Percentiles rank a stretch among this genome's conserved stretches.
phyloP scores from a whole-genome alignment of 1,140 invertebrate species.

The Orussus abietinus region DNA sequence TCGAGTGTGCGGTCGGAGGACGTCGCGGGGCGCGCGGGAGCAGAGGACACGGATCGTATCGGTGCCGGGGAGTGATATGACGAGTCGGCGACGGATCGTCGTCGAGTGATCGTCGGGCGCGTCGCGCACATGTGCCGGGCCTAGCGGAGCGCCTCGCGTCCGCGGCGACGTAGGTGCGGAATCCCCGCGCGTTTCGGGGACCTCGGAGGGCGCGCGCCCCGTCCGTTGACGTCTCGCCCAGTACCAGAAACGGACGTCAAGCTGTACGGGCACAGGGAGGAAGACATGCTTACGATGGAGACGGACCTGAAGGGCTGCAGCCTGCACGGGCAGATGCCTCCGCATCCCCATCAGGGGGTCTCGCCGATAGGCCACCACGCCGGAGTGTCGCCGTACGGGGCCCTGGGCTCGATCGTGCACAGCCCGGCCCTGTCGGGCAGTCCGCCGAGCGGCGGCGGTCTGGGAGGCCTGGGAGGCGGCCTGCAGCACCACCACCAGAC shows the following conservation, averaged over 20 bases:
- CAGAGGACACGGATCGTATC: conserved; percentile 1
- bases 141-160: too few relatives aligned
- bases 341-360: conserved; percentile 60
- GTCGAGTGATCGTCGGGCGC: conserved; percentile 22
- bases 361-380: conserved; percentile 59
- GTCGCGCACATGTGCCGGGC: conserved; percentile 7
- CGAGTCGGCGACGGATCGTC: conserved; percentile 13
- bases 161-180: too few relatives aligned
- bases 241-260: conserved; percentile 57
- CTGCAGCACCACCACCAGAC: conserved; percentile 45
- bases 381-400: conserved; percentile 60
- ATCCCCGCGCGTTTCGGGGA: too few relatives aligned
- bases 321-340: conserved; percentile 74
- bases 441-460: conserved; percentile 42
- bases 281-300: conserved; percentile 85
- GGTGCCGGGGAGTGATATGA: not conserved
- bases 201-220: too few relatives aligned
- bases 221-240: too few relatives aligned
- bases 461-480: conserved; percentile 26
- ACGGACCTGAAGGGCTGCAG: conserved; percentile 80
- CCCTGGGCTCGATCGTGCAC: conserved; percentile 65
- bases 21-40: too few relatives aligned
- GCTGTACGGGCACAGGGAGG: conserved; percentile 67
- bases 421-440: conserved; percentile 59
- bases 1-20: conserved; percentile 1